Conservation (phyloP, 2,888 invertebrate genomes). For the Pycnomerus fuliginosus region DNA sequence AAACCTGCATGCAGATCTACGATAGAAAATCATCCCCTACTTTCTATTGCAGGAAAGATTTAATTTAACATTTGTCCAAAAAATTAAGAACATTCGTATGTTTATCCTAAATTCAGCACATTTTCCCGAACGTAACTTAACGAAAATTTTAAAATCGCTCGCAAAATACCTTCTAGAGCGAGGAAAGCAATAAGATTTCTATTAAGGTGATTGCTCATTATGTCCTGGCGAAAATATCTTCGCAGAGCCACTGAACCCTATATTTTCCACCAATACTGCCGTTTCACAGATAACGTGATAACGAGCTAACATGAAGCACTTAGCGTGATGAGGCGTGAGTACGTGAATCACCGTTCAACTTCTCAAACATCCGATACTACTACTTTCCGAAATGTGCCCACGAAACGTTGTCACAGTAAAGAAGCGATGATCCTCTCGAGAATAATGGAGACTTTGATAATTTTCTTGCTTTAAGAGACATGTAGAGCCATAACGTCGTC, state of each 20-base stretch:
- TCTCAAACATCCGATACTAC: conserved; percentile 21
- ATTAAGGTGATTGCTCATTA: too few relatives aligned
- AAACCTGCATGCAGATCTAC: too few relatives aligned
- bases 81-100: too few relatives aligned
- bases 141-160: too few relatives aligned
- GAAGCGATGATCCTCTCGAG: conserved; percentile 10
- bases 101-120: too few relatives aligned
- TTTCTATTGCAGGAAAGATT: too few relatives aligned
- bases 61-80: too few relatives aligned
- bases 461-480: conserved; percentile 24
- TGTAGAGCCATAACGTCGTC: conserved; percentile 27
- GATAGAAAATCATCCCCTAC: too few relatives aligned
- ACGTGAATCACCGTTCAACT: conserved; percentile 23
- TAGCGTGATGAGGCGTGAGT: conserved; percentile 26
- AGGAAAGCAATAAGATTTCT: too few relatives aligned
- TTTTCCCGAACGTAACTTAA: too few relatives aligned
- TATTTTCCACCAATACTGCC: not conserved
- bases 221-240: not conserved
- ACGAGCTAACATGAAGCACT: conserved; percentile 22
- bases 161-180: too few relatives aligned
- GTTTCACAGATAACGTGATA: conserved; percentile 19
- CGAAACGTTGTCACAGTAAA: conserved; percentile 11
- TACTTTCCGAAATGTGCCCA: conserved; percentile 21
- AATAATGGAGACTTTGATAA: conserved; percentile 26
- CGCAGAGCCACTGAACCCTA: not conserved